Conservation (phyloP, 2,797 vertebrate species). For the Choloepus didactylus region DNA sequence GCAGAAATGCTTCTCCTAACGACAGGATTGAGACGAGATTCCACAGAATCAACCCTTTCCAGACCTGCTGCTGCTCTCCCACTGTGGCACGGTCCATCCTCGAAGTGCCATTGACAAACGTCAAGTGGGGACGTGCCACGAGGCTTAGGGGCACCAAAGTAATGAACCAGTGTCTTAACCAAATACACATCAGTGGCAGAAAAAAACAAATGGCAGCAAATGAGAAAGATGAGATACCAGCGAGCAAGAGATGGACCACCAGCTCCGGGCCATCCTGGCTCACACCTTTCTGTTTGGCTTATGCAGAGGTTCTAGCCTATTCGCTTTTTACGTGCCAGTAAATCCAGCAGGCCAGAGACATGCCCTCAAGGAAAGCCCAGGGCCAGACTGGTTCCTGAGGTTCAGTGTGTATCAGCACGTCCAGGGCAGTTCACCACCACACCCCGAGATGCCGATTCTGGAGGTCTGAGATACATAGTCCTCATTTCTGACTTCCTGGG, state of each 20-base stretch:
- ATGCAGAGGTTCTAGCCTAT: neutral
- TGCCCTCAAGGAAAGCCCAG: neutral
- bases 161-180: neutral
- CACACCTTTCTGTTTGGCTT: neutral
- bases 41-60: too few species aligned
- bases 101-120: accelerated
- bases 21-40: neutral
- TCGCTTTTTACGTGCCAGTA: neutral
- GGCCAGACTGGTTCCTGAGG: neutral
- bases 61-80: neutral
- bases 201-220: neutral
- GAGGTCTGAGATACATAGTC: neutral
- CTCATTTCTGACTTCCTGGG: neutral
- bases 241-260: neutral
- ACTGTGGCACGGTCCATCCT: accelerated
- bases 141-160: neutral
- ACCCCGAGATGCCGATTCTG: too few species aligned
- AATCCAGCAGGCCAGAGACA: neutral
- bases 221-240: accelerated
- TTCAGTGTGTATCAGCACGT: too few species aligned
- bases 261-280: accelerated
- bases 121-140: neutral
- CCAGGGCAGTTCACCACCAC: too few species aligned
- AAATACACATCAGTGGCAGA: neutral
- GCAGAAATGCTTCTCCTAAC: neutral